Evolutionary conservation across 1,140 invertebrate species (phyloP).

Genomic region (Aphelenchoides avenae): DNA sequence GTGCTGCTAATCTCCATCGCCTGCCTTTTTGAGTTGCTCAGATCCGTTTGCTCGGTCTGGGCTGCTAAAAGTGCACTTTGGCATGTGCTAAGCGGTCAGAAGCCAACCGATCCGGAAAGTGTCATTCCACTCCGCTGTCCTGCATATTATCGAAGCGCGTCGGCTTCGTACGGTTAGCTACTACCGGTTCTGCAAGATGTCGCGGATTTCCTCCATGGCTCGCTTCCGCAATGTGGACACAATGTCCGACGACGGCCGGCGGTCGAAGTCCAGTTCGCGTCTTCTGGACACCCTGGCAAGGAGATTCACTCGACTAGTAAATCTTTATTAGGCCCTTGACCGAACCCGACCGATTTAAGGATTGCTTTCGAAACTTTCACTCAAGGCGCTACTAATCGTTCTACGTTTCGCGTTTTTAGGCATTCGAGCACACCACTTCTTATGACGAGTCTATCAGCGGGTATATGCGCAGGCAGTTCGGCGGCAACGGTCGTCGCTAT

Average conservation of each 20-base stretch:
- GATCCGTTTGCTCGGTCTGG: not conserved
- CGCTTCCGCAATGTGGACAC: constrained; percentile 47
- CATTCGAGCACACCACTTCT: constrained; percentile 77
- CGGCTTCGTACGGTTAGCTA: not conserved
- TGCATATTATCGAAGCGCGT: not conserved
- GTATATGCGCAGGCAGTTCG: constrained; percentile 87
- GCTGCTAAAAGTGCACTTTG: too few relatives aligned
- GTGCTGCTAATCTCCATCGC: not conserved
- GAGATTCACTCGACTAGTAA: too few relatives aligned
- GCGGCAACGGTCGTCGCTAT: constrained; percentile 63
- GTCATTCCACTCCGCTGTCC: constrained; percentile 2
- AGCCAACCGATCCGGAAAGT: constrained; percentile 8
- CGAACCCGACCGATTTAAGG: too few relatives aligned
- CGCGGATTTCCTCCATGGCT: constrained; percentile 58
- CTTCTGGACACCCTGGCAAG: constrained; percentile 9
- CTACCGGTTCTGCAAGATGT: constrained; percentile 32
- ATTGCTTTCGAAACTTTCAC: too few relatives aligned
- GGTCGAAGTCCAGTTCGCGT: constrained; percentile 41
- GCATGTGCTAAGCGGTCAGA: too few relatives aligned
- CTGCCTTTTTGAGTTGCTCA: not conserved
- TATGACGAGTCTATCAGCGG: constrained; percentile 91
- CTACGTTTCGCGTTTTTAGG: too few relatives aligned
- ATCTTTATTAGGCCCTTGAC: too few relatives aligned
- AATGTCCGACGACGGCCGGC: constrained; percentile 21
- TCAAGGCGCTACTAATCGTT: too few relatives aligned